These are phyloP conservation scores for Parthenolecanium corni DNA, from an alignment of 2,888 invertebrate species.

Conservation along the genomic window DNA sequence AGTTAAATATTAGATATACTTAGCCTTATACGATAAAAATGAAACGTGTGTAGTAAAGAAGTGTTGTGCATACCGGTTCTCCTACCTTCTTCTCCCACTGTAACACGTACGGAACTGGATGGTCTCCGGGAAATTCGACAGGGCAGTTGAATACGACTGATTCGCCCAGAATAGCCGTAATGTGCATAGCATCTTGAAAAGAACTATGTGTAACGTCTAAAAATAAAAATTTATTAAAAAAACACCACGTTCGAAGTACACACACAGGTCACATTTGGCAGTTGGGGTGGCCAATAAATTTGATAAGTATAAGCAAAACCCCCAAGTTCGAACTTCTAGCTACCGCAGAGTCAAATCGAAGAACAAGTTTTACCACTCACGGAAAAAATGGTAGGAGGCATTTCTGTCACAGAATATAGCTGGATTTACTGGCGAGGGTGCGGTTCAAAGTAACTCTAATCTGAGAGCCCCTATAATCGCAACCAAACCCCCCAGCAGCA, in stretches of 20 bases:
- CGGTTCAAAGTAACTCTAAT: too few relatives aligned
- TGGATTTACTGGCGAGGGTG: too few relatives aligned
- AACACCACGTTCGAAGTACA: neutral
- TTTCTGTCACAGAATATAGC: too few relatives aligned
- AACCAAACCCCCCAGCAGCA: too few relatives aligned
- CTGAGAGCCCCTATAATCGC: too few relatives aligned
- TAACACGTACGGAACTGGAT: constrained; percentile 92
- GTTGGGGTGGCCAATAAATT: neutral
- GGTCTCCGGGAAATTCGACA: constrained; percentile 91
- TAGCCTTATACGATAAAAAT: constrained; percentile 24
- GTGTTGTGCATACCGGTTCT: constrained; percentile 24
- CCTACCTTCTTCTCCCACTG: constrained; percentile 98
- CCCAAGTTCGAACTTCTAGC: constrained; percentile 6
- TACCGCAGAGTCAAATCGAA: too few relatives aligned
- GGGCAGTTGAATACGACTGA: constrained; percentile 96
- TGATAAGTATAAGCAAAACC: neutral
- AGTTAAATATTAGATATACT: neutral
- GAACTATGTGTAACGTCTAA: constrained; percentile 39
- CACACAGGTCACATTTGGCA: neutral
- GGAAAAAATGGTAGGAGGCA: too few relatives aligned
- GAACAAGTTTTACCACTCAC: too few relatives aligned
- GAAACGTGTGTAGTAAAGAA: constrained; percentile 16
- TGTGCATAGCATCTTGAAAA: constrained; percentile 82
- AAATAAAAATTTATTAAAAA: constrained; percentile 29
- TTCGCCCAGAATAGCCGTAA: constrained; percentile 93